phyloP scores from a whole-genome alignment of 2,113 vertebrate genomes.

The Delphinapterus leucas region DNA sequence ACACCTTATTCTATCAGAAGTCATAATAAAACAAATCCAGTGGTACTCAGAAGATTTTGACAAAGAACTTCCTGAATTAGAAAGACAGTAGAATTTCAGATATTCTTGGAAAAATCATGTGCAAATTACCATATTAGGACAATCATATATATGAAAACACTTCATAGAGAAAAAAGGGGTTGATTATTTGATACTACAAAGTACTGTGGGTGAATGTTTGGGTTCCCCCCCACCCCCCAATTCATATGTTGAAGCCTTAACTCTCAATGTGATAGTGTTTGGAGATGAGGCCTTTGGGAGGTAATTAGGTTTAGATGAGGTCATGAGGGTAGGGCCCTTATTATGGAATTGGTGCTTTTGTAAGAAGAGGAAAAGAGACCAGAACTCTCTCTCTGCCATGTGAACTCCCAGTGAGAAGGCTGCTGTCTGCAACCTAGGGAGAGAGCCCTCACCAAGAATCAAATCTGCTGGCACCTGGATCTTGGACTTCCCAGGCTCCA shows the following conservation, averaged over 20 bases:
- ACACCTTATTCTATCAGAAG: background rate
- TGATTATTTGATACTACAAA: background rate
- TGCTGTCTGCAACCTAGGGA: background rate
- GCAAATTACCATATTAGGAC: background rate
- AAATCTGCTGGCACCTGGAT: background rate
- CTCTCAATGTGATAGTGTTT: background rate
- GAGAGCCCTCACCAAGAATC: background rate
- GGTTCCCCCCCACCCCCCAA: no score
- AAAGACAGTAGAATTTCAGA: background rate
- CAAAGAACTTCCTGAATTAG: background rate
- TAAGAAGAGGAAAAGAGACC: background rate
- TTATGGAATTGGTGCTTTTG: background rate
- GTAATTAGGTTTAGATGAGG: background rate
- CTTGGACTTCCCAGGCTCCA: background rate
- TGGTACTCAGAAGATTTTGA: background rate
- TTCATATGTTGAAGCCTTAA: background rate
- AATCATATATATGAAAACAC: background rate
- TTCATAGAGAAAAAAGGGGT: background rate
- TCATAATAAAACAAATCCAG: background rate
- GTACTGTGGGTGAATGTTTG: background rate
- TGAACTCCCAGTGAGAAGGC: background rate
- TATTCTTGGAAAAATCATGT: background rate
- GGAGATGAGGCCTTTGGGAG: background rate
- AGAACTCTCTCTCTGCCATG: background rate
- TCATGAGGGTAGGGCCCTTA: background rate